Evolutionary conservation across 2,888 invertebrate genomes (phyloP), one percentile per base, ranked within the genome.

Genomic region (Meteorus cinctellus): DNA sequence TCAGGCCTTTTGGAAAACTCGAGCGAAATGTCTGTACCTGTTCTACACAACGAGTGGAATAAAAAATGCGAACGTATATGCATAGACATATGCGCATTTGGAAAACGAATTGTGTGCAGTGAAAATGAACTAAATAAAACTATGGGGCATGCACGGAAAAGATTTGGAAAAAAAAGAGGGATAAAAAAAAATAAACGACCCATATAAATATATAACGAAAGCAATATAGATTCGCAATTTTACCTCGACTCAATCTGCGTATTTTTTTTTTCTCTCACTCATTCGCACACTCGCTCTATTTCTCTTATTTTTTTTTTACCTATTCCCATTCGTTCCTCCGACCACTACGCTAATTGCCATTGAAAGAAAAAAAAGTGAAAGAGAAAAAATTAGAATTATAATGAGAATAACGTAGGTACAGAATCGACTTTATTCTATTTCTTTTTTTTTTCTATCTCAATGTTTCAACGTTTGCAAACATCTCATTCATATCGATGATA

Each of bases 51-150:
- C 29, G 70, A 66, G 31, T 70, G 29, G 51, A 29, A 67, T 29
- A 45, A 67, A 71, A 71, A 59, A 65, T 36, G 41, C 41, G 12
- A 41, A 41, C 31, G 31, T 27, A 41, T 29, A 48, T 29, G 29
- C 12, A 16, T 45, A 48, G 27, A 41, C 29, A 55, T 31, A 24
- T 36, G 29, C 55, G n/a, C 29, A 62, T 14, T 62, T 62, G 31
- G 27, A 2, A 29, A 59, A 59, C 12, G 59, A 74, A 60, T 74
- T 59, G 74, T 69, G 74, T 45, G 62, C 27, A 19, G 31, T 19
- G 59, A 69, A 74, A 62, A 74, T 48, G 51, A 74, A 74, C 63
- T 74, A 34, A 67, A 74, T 74, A 74, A 74, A 74, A 74, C 55
- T 67, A 59, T 67, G n/a, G 41, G 19, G 19, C 8, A 34, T 55